These are phyloP conservation scores for Coelogynopora nodosa DNA, from an alignment of 2,888 invertebrate species.

Conservation along the genomic window DNA sequence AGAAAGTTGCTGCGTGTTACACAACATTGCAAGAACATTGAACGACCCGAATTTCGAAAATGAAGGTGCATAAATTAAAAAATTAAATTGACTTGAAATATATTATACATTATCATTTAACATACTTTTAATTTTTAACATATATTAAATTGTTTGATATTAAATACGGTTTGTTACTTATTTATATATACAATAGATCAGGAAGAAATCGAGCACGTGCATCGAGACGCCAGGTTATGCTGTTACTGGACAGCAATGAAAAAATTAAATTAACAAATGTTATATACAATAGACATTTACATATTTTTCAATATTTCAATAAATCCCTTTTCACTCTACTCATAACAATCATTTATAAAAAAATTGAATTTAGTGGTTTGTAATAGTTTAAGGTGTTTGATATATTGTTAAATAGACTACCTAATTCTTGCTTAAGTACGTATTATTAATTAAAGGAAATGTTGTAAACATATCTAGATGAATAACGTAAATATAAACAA, in stretches of 20 bases:
- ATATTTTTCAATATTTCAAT: neutral
- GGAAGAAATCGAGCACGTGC: neutral
- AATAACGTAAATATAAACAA: too few relatives aligned
- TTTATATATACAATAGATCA: neutral
- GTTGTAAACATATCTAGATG: too few relatives aligned
- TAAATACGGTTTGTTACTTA: neutral
- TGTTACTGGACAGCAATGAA: neutral
- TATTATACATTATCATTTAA: neutral
- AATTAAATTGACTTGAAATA: neutral
- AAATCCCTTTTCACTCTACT: too few relatives aligned
- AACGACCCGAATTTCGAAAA: neutral
- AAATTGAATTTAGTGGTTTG: too few relatives aligned
- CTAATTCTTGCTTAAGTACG: too few relatives aligned
- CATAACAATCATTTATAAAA: too few relatives aligned
- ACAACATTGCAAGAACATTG: neutral
- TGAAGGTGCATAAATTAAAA: neutral
- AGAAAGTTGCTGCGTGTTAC: neutral
- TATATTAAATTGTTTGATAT: neutral
- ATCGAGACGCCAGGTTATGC: neutral
- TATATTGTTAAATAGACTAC: neutral
- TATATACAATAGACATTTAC: neutral
- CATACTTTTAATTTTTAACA: neutral
- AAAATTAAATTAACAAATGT: neutral
- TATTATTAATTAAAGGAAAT: too few relatives aligned
- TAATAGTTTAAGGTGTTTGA: neutral